Percentiles rank a stretch among this genome's conserved stretches.
Conservation (phyloP, 2,113 vertebrate species). For the Halcyon senegalensis region DNA sequence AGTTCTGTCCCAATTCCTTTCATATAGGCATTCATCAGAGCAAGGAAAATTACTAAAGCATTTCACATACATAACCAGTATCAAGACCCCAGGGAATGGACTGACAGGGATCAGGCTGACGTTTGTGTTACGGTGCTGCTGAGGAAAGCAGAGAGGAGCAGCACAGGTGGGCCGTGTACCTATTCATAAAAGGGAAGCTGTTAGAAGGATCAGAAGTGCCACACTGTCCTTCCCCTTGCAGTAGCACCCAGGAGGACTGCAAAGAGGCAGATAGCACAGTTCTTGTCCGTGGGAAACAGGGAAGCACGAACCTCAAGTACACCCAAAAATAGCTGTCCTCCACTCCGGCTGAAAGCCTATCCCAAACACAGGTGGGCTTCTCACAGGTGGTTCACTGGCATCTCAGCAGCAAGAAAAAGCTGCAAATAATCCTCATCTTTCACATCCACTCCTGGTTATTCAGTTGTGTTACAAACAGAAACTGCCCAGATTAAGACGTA, state of each 20-base stretch:
- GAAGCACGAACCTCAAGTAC: background rate
- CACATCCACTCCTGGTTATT: background rate
- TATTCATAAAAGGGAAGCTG: background rate
- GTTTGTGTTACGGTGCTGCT: background rate
- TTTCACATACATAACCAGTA: background rate
- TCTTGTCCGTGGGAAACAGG: background rate
- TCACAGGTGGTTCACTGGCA: background rate
- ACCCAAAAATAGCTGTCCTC: background rate
- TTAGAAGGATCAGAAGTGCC: background rate
- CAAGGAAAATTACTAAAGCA: constrained; percentile 37
- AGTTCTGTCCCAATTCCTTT: constrained; percentile 14
- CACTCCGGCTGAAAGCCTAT: background rate
- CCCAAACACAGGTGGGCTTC: background rate
- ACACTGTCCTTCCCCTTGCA: background rate
- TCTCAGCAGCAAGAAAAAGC: background rate
- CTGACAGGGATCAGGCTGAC: background rate
- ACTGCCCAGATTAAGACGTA: background rate
- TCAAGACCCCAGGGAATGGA: background rate
- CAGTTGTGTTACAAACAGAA: background rate
- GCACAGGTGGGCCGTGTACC: background rate
- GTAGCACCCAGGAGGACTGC: background rate
- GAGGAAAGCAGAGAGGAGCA: background rate
- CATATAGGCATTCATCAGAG: constrained; percentile 4
- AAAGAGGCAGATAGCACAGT: background rate
- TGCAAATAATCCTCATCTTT: background rate